Base-by-base conservation (phyloP, 2,797 vertebrate species). In the Philypnodon macrostomus region DNA sequence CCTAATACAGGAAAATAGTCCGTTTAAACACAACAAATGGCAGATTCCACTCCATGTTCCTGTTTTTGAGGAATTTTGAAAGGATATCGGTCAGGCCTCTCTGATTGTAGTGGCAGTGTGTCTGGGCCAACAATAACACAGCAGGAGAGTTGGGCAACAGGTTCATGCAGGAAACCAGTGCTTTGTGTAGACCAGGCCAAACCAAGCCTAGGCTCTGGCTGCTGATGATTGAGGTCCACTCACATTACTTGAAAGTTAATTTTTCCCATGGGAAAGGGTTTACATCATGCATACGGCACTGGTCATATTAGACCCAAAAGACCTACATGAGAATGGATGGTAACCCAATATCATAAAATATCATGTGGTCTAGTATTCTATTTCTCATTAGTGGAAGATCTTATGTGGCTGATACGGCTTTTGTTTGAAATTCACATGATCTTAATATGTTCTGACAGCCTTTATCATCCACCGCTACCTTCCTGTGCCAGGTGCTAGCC, bases 41-140 rank as follows among this genome's bases (percentile, higher is more conserved):
- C 27, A 12, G 27, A 29, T 11, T 29, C 27, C 7, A 1, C 10
- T 11, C 15, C n/a, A 34, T 38, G 37, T 7, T 7, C 11, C 11
- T 42, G 4, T 8, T 30, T 16, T 9, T 9, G 7, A 54, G 21
- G 3, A 40, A 18, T 17, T 4, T n/a, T n/a, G n/a, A n/a, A n/a
- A 12, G 49, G 15, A 32, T 61, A 52, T 51, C 40, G 55, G 31
- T 57, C n/a, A n/a, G n/a, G n/a, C n/a, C n/a, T n/a, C n/a, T n/a
- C n/a, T n/a, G n/a, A n/a, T n/a, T n/a, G n/a, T n/a, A n/a, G n/a
- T n/a, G n/a, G n/a, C n/a, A n/a, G n/a, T 70, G 49, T 17, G 35
- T 58, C 52, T 52, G 32, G 50, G 71, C 80, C 83, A 88, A 81
- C 63, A 84, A 84, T 55, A 88, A 85, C 82, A 84, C 44, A 54